Conservation (phyloP, 2,888 invertebrate genomes). For the Rhorus exstirpatorius region DNA sequence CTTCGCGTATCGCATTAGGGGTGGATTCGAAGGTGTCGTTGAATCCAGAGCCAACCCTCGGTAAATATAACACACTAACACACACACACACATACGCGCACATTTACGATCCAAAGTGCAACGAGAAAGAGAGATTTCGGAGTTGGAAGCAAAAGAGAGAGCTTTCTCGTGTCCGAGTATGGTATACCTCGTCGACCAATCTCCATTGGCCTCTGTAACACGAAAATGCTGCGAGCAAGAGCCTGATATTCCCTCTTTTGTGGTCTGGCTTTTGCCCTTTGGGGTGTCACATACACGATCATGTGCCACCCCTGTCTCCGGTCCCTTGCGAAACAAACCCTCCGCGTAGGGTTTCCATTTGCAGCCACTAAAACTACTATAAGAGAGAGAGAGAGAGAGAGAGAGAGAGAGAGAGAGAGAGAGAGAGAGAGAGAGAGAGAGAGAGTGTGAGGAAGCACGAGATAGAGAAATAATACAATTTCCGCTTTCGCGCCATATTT, state of each 20-base stretch:
- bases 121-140: constrained; percentile 35
- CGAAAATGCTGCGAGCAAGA: constrained; percentile 52
- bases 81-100: constrained; percentile 12
- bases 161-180: constrained; percentile 84
- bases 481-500: constrained; percentile 52
- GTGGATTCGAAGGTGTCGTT: constrained; percentile 50
- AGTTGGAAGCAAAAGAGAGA: constrained; percentile 79
- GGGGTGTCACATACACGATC: constrained; percentile 60
- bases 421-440: constrained; percentile 10
- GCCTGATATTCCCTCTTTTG: constrained; percentile 16
- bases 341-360: constrained; percentile 62
- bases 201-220: constrained; percentile 71
- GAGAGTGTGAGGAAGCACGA: constrained; percentile 12
- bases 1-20: constrained; percentile 14
- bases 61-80: constrained; percentile 14
- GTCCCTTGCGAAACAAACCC: constrained; percentile 59
- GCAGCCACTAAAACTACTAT: constrained; percentile 41
- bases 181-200: constrained; percentile 78
- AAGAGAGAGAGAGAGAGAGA: constrained; percentile 17
- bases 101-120: not conserved
- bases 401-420: constrained; percentile 6
- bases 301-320: constrained; percentile 27
- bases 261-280: constrained; percentile 38
- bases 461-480: too few species aligned
- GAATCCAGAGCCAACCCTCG: constrained; percentile 55